These are phyloP conservation scores for Phymanthus crucifer DNA, from an alignment of 92 coral and sea anemone genomes.

Conservation along the genomic window DNA sequence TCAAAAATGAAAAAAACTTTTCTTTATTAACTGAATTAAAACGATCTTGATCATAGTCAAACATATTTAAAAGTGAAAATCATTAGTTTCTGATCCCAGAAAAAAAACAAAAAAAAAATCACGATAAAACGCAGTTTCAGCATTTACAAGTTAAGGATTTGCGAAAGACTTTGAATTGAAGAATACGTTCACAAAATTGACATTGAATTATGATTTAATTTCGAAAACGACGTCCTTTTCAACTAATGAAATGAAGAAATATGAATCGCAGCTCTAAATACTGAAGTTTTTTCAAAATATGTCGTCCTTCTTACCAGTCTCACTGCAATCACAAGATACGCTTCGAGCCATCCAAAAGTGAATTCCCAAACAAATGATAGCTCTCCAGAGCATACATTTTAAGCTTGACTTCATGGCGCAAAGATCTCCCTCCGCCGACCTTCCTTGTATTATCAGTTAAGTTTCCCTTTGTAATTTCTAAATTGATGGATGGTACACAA, in stretches of 20 bases:
- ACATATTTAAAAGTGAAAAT: neutral
- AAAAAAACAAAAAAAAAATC: neutral
- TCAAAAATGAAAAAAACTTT: neutral
- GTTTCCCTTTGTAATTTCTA: neutral
- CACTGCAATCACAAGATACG: neutral
- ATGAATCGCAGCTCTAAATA: neutral
- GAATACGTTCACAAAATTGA: neutral
- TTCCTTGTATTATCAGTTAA: neutral
- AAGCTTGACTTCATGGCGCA: neutral
- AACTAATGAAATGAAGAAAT: neutral
- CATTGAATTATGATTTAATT: neutral
- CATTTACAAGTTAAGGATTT: neutral
- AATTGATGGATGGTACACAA: slow-evolving; percentile 3
- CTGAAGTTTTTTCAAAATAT: neutral
- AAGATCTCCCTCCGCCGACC: neutral
- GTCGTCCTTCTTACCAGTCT: slow-evolving; percentile 17
- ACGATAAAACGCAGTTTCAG: neutral
- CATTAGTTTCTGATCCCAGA: neutral
- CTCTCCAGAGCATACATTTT: neutral
- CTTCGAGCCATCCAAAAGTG: neutral
- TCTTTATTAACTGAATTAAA: neutral
- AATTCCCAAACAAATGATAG: neutral
- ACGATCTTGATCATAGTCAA: neutral
- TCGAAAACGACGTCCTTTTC: neutral
- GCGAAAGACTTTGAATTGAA: neutral